Evolutionary conservation across 35 echinoderm and acorn worm species (phyloP).

Genomic region (Antedon bifida): DNA sequence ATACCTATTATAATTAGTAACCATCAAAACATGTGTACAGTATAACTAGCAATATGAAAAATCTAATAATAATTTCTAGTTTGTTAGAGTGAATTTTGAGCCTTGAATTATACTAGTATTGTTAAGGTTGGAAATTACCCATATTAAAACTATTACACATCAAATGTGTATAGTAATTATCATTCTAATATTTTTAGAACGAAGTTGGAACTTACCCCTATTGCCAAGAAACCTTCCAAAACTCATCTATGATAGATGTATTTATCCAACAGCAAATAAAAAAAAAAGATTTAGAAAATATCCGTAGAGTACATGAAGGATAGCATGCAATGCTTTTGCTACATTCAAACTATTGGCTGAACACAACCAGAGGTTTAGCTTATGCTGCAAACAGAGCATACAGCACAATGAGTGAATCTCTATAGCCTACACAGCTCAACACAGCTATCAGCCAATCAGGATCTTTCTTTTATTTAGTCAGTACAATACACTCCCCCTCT

Average conservation of each 20-base stretch:
- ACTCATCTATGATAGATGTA: neutral
- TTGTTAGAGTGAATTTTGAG: no score
- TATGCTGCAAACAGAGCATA: neutral
- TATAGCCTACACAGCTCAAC: neutral
- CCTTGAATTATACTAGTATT: no score
- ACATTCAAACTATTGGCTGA: neutral
- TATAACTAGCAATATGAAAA: no score
- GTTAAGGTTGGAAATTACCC: no score
- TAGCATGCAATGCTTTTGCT: neutral
- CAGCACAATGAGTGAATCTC: neutral
- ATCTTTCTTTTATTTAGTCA: neutral
- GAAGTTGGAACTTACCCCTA: neutral
- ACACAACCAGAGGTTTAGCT: neutral
- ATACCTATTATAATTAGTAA: no score
- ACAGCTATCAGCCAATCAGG: neutral
- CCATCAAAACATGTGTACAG: no score
- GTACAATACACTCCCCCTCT: neutral
- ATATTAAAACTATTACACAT: no score
- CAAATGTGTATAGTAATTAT: no score
- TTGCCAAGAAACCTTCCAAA: neutral
- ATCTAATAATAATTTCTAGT: no score
- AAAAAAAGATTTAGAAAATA: neutral
- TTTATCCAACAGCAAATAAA: neutral
- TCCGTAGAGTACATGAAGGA: neutral
- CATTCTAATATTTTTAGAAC: no score